Conservation (phyloP, 2,888 invertebrate genomes). For the Caenorhabditis sp. region DNA sequence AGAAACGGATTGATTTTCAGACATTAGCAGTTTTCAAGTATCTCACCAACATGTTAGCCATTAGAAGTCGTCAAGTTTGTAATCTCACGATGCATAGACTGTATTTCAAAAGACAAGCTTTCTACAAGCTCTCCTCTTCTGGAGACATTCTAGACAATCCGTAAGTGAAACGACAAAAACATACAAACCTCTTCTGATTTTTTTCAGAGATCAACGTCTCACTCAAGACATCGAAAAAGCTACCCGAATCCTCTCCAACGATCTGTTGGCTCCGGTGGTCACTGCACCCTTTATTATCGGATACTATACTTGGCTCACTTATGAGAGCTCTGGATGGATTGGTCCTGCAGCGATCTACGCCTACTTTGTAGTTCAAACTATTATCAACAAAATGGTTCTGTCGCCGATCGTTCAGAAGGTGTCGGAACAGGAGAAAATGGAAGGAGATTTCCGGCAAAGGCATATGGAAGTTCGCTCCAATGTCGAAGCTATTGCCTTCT, state of each 20-base stretch:
- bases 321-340: slow-evolving; percentile 85
- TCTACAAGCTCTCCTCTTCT: slow-evolving; percentile 85
- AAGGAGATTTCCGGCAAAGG: slow-evolving; percentile 85
- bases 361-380: slow-evolving; percentile 86
- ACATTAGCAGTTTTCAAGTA: slow-evolving; percentile 84
- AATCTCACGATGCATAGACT: slow-evolving; percentile 84
- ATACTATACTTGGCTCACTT: slow-evolving; percentile 86
- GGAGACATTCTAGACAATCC: slow-evolving; percentile 85
- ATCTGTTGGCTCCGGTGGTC: slow-evolving; percentile 84
- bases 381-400: slow-evolving; percentile 86
- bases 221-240: slow-evolving; percentile 86
- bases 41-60: slow-evolving; percentile 84
- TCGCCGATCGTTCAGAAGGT: slow-evolving; percentile 86
- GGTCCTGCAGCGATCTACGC: slow-evolving; percentile 85
- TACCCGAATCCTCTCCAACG: slow-evolving; percentile 84
- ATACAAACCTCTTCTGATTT: neutral
- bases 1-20: slow-evolving; percentile 80
- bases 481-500: slow-evolving; percentile 81
- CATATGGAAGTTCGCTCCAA: slow-evolving; percentile 82
- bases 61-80: slow-evolving; percentile 85
- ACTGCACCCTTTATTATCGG: slow-evolving; percentile 85
- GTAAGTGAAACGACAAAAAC: slow-evolving; percentile 82
- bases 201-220: slow-evolving; percentile 86
- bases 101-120: slow-evolving; percentile 85
- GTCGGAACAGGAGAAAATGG: slow-evolving; percentile 85